Base-by-base conservation (phyloP, 2,113 vertebrate genomes). In the Noturus placidus region DNA sequence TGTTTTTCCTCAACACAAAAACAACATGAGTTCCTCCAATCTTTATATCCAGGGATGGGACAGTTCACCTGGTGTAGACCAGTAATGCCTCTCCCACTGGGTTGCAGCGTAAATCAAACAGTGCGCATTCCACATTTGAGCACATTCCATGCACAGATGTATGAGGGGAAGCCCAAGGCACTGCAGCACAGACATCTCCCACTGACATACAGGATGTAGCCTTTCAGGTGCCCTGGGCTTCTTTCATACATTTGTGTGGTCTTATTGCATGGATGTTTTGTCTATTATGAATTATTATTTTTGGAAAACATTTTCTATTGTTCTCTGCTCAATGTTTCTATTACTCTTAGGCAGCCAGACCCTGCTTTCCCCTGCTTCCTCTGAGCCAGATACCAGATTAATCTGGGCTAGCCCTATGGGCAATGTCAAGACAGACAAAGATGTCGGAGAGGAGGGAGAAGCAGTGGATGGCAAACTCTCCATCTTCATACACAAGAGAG, bases 381-480 rank as follows among this genome's bases (percentile, higher is more conserved):
- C 97, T 35, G 98, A 99, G 90, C 96, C 97, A 0, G 97, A 99
- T 74, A 97, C 96, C 50, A 92, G 96, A 33, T 92, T 99, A 84
- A 94, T 96, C 78, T 97, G 97, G 92, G 93, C 95, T 84, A 97
- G 96, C 89, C 97, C 98, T 56, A 99, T 99, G 95, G 97, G 94
- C 90, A 96, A 97, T 88, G 94, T 97, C 79, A 99, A 99, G 93
- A 94, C 96, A 0, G 98, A 97, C 89, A 97, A 97, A 89, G 98
- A 99, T 84, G 94, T 93, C 4, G 97, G 97, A 87, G 98, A 99
- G 90, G 98, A 99, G 91, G 97, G 97, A 0, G 97, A 99, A 90
- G 98, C 98, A 1, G 97, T 99, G 80, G 98, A 99, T 91, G 98
- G 98, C 78, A 99, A 99, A 90, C 97, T 99, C 4, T 99, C 98